A percentile compares a stretch with the other conserved stretches of the same genome.
phyloP scores from a whole-genome alignment of 2,113 vertebrate genomes.

The Cyrtonyx montezumae region DNA sequence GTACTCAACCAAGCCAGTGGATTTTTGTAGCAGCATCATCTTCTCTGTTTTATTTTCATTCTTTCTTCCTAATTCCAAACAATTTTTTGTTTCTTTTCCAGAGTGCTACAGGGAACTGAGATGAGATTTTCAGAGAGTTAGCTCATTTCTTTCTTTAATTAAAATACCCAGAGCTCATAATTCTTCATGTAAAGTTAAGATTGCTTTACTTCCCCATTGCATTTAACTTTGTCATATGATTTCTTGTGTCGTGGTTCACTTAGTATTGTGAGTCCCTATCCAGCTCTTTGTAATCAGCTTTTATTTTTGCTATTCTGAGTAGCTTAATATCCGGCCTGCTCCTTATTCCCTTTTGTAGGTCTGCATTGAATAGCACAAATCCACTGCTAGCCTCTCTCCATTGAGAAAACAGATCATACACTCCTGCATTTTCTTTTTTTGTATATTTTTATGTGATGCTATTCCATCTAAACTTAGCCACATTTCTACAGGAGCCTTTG shows the following conservation, averaged over 20 bases:
- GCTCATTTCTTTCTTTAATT: not conserved
- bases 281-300: not conserved
- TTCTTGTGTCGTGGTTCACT: not conserved
- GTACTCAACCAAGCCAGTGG: not conserved
- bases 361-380: not conserved
- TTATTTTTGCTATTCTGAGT: not conserved
- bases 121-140: not conserved
- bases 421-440: not conserved
- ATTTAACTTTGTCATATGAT: not conserved
- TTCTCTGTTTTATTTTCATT: not conserved
- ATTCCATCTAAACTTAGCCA: not conserved
- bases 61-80: not conserved
- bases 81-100: not conserved
- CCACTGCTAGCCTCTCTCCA: not conserved
- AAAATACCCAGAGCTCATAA: not conserved
- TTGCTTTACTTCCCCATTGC: not conserved
- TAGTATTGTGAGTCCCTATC: not conserved
- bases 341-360: not conserved
- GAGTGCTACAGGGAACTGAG: not conserved
- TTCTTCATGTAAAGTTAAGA: not conserved
- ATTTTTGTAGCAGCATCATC: not conserved
- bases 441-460: fast-evolving
- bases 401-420: not conserved
- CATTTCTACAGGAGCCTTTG: not conserved
- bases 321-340: not conserved